Evolutionary conservation across 37 sponge, comb jelly and placozoan genomes (phyloP).

Genomic region (Petrosia ficiformis): DNA sequence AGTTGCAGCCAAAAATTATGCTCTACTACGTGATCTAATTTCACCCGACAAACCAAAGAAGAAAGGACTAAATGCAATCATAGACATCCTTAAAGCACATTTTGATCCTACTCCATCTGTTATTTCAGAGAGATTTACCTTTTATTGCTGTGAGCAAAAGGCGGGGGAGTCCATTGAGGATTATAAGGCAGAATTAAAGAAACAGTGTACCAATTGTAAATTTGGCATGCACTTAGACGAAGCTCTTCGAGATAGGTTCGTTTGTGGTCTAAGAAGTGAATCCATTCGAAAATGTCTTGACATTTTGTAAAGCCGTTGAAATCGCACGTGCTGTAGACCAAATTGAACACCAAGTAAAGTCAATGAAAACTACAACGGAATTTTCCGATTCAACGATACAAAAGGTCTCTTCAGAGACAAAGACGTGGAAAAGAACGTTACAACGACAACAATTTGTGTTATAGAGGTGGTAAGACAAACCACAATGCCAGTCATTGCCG

Average conservation of each 20-base stretch:
- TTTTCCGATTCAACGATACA: no score
- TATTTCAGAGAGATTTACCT: slow-evolving; percentile 20
- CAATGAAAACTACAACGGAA: neutral
- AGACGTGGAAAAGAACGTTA: no score
- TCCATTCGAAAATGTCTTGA: no score
- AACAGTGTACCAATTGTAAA: slow-evolving; percentile 18
- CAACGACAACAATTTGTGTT: no score
- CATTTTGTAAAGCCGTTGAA: no score
- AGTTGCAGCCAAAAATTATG: no score
- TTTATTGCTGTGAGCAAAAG: slow-evolving; percentile 15
- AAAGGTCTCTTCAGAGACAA: no score
- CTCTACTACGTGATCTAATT: slow-evolving; percentile 26
- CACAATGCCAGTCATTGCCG: slow-evolving; percentile 19
- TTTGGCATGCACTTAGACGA: slow-evolving; percentile 24
- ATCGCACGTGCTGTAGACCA: no score
- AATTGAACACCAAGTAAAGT: no score
- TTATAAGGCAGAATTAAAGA: no score
- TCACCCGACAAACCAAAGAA: slow-evolving; percentile 14
- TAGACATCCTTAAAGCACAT: slow-evolving; percentile 13
- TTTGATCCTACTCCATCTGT: slow-evolving; percentile 21
- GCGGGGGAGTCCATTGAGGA: slow-evolving; percentile 25
- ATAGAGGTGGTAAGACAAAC: neutral
- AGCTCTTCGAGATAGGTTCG: slow-evolving; percentile 27
- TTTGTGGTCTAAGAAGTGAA: slow-evolving; percentile 36
- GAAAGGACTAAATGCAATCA: slow-evolving; percentile 10